phyloP scores from a whole-genome alignment of 1,140 invertebrate species.

The Drosophila paulistorum region DNA sequence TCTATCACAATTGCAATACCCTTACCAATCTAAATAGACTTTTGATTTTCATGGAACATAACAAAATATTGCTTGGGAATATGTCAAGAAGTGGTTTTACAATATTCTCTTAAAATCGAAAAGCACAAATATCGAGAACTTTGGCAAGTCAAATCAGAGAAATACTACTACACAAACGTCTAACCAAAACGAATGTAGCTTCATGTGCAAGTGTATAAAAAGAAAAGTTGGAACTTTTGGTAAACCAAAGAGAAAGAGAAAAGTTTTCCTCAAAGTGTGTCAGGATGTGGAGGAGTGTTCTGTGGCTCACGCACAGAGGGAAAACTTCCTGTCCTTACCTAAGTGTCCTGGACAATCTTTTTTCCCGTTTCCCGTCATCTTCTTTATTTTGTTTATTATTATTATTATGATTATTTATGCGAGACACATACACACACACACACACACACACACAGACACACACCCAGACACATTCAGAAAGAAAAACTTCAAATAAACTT shows the following conservation, averaged over 20 bases:
- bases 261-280: constrained; percentile 14
- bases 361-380: neutral
- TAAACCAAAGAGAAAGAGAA: constrained; percentile 1
- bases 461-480: neutral
- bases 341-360: constrained; percentile 14
- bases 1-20: neutral
- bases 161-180: neutral
- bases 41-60: neutral
- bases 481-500: constrained; percentile 17
- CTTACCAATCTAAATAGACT: neutral
- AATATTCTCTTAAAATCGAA: no score
- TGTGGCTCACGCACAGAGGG: neutral
- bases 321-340: constrained; percentile 9
- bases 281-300: constrained; percentile 3
- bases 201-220: neutral
- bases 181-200: neutral
- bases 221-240: constrained; percentile 5
- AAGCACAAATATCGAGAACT: no score
- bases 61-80: no score
- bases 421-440: constrained; percentile 4
- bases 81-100: no score
- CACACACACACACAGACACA: constrained; percentile 5
- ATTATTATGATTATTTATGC: constrained; percentile 69
- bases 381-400: constrained; percentile 16
- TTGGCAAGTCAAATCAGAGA: no score